phyloP scores from a whole-genome alignment of 2,797 vertebrate genomes.

The Anguilla marmorata region DNA sequence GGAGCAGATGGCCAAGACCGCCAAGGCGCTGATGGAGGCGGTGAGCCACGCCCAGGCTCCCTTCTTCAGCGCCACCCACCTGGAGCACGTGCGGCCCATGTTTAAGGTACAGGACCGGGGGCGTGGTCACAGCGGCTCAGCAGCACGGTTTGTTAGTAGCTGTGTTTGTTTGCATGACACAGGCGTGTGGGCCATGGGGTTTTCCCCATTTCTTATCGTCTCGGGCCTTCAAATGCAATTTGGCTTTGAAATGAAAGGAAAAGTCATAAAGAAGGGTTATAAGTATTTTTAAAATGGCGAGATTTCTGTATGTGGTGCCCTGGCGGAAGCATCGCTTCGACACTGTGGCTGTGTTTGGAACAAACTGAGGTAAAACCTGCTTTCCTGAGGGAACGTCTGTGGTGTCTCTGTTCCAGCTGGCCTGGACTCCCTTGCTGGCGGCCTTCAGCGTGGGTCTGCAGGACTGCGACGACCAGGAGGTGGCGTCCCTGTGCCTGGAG shows the following conservation, averaged over 20 bases:
- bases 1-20: conserved; percentile 98
- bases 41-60: conserved; percentile 94
- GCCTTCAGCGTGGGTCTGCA: conserved; percentile 94
- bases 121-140: background rate
- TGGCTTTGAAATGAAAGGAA: background rate
- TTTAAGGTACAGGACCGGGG: conserved; percentile 79
- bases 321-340: background rate
- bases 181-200: background rate
- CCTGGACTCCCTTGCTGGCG: conserved; percentile 91
- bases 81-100: conserved; percentile 95
- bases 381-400: background rate
- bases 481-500: conserved; percentile 90
- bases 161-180: background rate
- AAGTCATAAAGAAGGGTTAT: background rate
- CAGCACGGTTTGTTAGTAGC: background rate
- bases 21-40: conserved; percentile 96
- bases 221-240: background rate
- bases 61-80: conserved; percentile 93
- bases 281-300: background rate
- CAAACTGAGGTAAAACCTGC: background rate
- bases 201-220: background rate
- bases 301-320: background rate
- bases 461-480: conserved; percentile 94
- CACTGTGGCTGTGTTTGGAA: background rate
- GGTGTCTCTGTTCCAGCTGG: conserved; percentile 71